These are phyloP conservation scores for Drosophila malerkotliana DNA, from an alignment of 1,140 invertebrate species.

Conservation along the genomic window DNA sequence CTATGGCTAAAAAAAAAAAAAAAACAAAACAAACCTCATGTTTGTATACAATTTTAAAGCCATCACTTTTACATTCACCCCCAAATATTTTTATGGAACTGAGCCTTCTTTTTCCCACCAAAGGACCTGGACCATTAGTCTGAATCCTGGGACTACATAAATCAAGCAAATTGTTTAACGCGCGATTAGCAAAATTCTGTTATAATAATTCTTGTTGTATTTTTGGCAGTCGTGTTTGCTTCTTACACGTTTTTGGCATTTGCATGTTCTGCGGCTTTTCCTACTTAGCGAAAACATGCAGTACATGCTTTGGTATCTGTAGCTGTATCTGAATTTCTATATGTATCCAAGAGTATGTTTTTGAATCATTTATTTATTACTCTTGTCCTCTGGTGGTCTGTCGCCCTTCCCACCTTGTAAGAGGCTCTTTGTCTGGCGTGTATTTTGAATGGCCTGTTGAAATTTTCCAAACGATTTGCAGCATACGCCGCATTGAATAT, in stretches of 20 bases:
- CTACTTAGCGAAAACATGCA: constrained; percentile 43
- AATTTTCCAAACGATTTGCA: constrained; percentile 79
- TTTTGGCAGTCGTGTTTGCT: constrained; percentile 48
- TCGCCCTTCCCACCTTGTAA: constrained; percentile 9
- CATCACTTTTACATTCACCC: background rate
- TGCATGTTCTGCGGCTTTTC: constrained; percentile 49
- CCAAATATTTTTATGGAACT: background rate
- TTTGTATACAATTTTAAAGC: background rate
- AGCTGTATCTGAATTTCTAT: constrained; percentile 18
- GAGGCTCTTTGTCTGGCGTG: constrained; percentile 41
- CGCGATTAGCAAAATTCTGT: constrained; percentile 80
- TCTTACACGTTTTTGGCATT: constrained; percentile 48
- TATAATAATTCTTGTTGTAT: constrained; percentile 72
- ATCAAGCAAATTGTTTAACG: constrained; percentile 81
- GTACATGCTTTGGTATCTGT: constrained; percentile 31
- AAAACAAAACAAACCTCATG: background rate
- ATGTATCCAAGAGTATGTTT: constrained; percentile 26
- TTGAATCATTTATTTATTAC: constrained; percentile 63
- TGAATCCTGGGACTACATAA: constrained; percentile 48
- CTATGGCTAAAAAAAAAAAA: background rate
- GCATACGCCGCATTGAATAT: constrained; percentile 80
- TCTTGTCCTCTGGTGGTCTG: constrained; percentile 47
- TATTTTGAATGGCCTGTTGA: constrained; percentile 61
- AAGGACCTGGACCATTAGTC: constrained; percentile 29
- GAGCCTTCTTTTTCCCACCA: background rate